Conservation (phyloP, 2,888 invertebrate species). For the Cheilosia vulpina region DNA sequence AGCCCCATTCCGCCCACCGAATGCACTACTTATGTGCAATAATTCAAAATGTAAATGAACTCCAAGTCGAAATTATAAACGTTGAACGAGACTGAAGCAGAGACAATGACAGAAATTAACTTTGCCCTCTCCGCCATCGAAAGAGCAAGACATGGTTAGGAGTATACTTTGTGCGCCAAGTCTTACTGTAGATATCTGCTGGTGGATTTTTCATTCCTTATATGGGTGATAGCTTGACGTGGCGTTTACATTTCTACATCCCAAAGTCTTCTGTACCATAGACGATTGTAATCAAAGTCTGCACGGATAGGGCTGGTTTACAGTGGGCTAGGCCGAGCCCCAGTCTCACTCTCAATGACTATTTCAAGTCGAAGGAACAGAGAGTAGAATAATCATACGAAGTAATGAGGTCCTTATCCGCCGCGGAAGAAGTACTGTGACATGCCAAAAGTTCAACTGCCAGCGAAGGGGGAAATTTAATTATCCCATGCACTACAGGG, state of each 20-base stretch:
- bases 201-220: slow-evolving; percentile 20
- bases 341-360: slow-evolving; percentile 16
- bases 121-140: slow-evolving; percentile 1
- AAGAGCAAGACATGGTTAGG: slow-evolving; percentile 33
- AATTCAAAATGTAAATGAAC: slow-evolving; percentile 73
- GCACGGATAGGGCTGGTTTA: slow-evolving; percentile 12
- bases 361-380: slow-evolving; percentile 18
- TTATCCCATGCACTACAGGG: slow-evolving; percentile 21
- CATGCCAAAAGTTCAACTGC: slow-evolving; percentile 61
- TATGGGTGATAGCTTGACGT: slow-evolving; percentile 41
- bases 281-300: slow-evolving; percentile 51
- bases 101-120: slow-evolving; percentile 25
- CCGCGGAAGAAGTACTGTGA: slow-evolving; percentile 15
- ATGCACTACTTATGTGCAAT: slow-evolving; percentile 59
- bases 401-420: slow-evolving; percentile 44
- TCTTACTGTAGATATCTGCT: slow-evolving; percentile 35
- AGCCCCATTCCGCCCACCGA: slow-evolving; percentile 37
- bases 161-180: slow-evolving; percentile 31
- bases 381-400: slow-evolving; percentile 46
- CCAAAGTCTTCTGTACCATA: slow-evolving; percentile 22
- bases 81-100: slow-evolving; percentile 3
- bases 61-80: slow-evolving; percentile 49
- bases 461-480: slow-evolving; percentile 35
- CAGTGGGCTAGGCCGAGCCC: not conserved
- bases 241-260: slow-evolving; percentile 20